phyloP scores from a whole-genome alignment of 2,113 vertebrate genomes.

The Tiliqua scincoides region DNA sequence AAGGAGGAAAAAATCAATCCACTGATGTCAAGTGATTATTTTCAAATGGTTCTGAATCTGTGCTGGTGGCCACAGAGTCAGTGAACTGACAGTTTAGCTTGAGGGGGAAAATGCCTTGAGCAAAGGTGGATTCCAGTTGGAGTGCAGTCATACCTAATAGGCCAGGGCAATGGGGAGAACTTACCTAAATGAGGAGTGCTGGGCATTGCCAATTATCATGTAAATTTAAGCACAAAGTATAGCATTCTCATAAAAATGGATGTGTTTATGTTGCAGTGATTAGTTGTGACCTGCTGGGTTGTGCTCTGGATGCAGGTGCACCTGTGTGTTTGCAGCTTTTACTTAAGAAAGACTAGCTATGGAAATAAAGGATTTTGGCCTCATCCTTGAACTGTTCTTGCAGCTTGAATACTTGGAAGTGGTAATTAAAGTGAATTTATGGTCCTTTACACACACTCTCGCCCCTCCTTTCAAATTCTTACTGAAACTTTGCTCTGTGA shows the following conservation, averaged over 20 bases:
- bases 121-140: conserved; percentile 14
- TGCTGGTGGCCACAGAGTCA: not conserved
- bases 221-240: not conserved
- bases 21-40: not conserved
- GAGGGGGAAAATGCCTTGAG: conserved; percentile 14
- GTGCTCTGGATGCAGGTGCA: not conserved
- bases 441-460: not conserved
- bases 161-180: not conserved
- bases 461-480: not conserved
- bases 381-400: not conserved
- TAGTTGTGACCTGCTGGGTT: not conserved
- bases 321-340: not conserved
- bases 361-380: not conserved
- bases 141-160: not conserved
- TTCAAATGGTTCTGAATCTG: not conserved
- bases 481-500: not conserved
- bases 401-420: not conserved
- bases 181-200: not conserved
- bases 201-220: not conserved
- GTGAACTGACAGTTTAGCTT: conserved; percentile 3
- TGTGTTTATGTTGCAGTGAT: not conserved
- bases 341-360: not conserved
- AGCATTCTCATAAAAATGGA: not conserved
- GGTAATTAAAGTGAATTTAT: not conserved
- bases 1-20: not conserved